phyloP scores from a whole-genome alignment of 2,888 invertebrate species.

The Eucera pruinosa region DNA sequence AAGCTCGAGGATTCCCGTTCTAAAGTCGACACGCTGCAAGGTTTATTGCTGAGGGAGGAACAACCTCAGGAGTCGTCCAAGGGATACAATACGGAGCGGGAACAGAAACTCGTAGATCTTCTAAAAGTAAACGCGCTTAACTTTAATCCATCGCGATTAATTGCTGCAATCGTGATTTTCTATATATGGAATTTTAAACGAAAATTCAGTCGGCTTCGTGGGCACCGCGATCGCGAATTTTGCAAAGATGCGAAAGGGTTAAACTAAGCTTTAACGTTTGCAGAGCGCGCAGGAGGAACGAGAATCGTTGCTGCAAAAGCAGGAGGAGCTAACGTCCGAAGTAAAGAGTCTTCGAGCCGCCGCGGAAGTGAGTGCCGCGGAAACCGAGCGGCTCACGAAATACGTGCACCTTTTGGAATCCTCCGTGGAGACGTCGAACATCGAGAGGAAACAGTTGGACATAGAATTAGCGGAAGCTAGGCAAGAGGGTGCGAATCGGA shows the following conservation, averaged over 20 bases:
- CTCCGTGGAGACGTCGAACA: slow-evolving; percentile 89
- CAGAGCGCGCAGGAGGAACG: slow-evolving; percentile 92
- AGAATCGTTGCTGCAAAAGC: slow-evolving; percentile 89
- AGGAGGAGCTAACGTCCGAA: slow-evolving; percentile 91
- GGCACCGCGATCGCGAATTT: no score
- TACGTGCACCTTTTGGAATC: slow-evolving; percentile 90
- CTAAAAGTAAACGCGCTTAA: slow-evolving; percentile 90
- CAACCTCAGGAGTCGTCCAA: slow-evolving; percentile 85
- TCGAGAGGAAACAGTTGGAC: slow-evolving; percentile 91
- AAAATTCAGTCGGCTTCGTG: no score
- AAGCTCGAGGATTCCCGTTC: slow-evolving; percentile 94
- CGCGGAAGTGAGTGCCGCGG: slow-evolving; percentile 87
- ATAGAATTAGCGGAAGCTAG: slow-evolving; percentile 89
- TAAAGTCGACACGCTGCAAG: slow-evolving; percentile 93
- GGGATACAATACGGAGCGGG: slow-evolving; percentile 89
- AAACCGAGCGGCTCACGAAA: slow-evolving; percentile 89
- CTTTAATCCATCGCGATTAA: no score
- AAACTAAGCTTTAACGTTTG: slow-evolving; percentile 32
- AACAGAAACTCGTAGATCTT: slow-evolving; percentile 93
- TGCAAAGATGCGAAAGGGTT: no score
- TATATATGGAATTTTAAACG: no score
- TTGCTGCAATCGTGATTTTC: no score
- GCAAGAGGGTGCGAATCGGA: slow-evolving; percentile 90
- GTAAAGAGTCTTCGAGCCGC: slow-evolving; percentile 88
- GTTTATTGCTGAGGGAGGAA: slow-evolving; percentile 90